Evolutionary conservation across 1,140 invertebrate species (phyloP), one percentile per base, ranked within the genome.

Genomic region (Drosophila mayri): DNA sequence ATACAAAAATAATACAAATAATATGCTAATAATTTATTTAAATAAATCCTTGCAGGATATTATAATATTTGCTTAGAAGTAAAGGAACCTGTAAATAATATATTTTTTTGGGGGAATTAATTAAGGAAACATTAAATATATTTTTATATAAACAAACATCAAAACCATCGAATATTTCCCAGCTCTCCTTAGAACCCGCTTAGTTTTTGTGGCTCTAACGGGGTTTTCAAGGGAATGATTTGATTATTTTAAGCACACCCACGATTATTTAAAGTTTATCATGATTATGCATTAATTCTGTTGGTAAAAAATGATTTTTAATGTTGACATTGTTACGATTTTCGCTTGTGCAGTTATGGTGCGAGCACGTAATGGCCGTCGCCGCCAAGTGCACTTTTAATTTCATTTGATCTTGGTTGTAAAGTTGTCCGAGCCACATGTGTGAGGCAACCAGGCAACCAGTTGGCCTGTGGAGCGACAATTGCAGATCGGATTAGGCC

Each of bases 361-460:
- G 59, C 59, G 8, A 22, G 14, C 64, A 70, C 47, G 38, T 54
- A 70, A 70, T 28, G 22, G 60, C 37, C 54, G 60, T 50, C 6
- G 46, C 52, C 54, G 66, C 62, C 83, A 85, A 87, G 83, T 82
- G 75, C 82, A 82, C 58, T 70, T 76, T 67, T 78, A 87, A 85
- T 87, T 86, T 81, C 44, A 68, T 71, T 81, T 85, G 82, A 85
- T 86, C 82, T 90, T 84, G 84, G 80, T 52, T 41, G 50, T 76
- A 75, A 76, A 76, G 73, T 54, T 47, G 70, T 30, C 61, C 37
- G n/a, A 46, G 60, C 59, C 57, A 20, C 67, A 72, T 60, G 35
- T 44, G 66, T 38, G 57, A 25, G 25, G 54, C 32, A 66, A 20
- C 54, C 57, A 61, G 47, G 38, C 16, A 40, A 78, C 72, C 46